Conservation (phyloP, 2,113 vertebrate species). For the Solenodon paradoxus region DNA sequence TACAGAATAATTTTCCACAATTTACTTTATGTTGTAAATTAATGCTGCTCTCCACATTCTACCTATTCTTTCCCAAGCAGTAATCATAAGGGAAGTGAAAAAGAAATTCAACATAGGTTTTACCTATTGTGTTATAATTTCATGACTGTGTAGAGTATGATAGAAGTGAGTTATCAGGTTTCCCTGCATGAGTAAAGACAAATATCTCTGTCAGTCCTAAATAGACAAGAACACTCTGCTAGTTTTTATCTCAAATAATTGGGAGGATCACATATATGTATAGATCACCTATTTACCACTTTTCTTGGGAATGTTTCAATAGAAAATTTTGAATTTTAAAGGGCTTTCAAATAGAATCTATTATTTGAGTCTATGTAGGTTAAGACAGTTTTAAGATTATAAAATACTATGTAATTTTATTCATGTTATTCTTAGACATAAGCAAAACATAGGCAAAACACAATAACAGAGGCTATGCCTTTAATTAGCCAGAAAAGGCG, state of each 20-base stretch:
- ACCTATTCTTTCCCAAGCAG: neutral
- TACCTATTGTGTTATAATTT: constrained; percentile 38
- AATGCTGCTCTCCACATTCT: neutral
- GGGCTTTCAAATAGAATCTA: neutral
- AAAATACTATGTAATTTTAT: neutral
- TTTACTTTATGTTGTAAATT: constrained; percentile 26
- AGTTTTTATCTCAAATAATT: no score
- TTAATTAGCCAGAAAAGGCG: neutral
- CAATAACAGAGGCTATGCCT: neutral
- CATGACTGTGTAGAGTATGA: neutral
- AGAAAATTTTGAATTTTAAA: constrained; percentile 1
- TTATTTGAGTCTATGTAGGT: rapidly evolving
- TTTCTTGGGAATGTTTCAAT: neutral
- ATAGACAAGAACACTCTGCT: neutral
- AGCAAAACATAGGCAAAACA: neutral
- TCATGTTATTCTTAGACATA: neutral
- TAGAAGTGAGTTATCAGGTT: neutral
- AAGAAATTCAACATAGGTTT: neutral
- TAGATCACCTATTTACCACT: neutral
- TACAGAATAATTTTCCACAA: neutral
- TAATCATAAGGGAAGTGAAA: neutral
- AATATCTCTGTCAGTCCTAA: constrained; percentile 9
- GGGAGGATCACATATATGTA: neutral
- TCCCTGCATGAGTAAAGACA: constrained; percentile 17
- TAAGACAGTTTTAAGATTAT: neutral